Percentiles rank a stretch among this genome's conserved stretches.
These are phyloP conservation scores for Eupleurogrammus muticus DNA, from an alignment of 2,797 vertebrate genomes.

Conservation along the genomic window DNA sequence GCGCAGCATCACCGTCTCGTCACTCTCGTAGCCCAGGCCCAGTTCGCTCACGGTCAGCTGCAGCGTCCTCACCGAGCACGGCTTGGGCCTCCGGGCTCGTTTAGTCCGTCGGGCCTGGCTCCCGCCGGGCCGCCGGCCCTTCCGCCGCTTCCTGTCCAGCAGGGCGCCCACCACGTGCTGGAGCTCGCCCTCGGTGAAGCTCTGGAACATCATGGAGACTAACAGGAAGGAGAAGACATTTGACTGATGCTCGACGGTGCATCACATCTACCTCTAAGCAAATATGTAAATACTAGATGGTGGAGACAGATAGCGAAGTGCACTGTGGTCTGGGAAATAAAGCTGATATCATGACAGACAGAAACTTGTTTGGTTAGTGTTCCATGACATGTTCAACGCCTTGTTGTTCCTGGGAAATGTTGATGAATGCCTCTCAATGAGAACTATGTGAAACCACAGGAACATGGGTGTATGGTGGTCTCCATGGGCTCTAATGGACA, in stretches of 20 bases:
- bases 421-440: conserved; percentile 15
- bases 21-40: conserved; percentile 92
- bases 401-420: too few relatives aligned
- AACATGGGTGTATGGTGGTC: background rate
- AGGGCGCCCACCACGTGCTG: conserved; percentile 88
- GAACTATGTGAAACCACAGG: conserved; percentile 22
- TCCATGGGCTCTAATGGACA: conserved; percentile 6
- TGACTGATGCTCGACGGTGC: background rate
- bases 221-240: conserved; percentile 40
- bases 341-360: background rate
- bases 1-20: conserved; percentile 92
- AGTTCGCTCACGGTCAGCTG: conserved; percentile 93
- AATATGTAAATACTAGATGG: conserved; percentile 1
- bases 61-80: conserved; percentile 89
- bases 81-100: conserved; percentile 86
- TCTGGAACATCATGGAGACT: conserved; percentile 91
- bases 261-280: too few relatives aligned
- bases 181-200: conserved; percentile 94
- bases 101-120: conserved; percentile 86
- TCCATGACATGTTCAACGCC: background rate
- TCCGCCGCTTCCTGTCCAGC: conserved; percentile 84
- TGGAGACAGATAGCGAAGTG: background rate
- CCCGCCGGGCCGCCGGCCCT: conserved; percentile 65
- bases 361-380: background rate
- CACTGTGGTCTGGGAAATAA: background rate